phyloP scores from a whole-genome alignment of 1,140 invertebrate species.

The Conopomorpha cramerella region DNA sequence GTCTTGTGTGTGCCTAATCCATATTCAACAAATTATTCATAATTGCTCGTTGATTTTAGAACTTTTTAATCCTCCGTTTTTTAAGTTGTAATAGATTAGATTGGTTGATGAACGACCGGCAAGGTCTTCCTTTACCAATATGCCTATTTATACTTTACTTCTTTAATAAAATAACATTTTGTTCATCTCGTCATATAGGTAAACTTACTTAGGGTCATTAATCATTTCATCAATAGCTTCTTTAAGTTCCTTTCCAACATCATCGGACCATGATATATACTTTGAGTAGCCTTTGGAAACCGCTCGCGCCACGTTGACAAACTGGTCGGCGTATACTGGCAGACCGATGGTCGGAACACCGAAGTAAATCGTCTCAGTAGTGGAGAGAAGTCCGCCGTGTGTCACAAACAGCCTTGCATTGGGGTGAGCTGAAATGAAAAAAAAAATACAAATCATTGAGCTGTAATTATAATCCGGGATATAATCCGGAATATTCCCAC shows the following conservation, averaged over 20 bases:
- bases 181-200: too few relatives aligned
- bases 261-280: constrained; percentile 8
- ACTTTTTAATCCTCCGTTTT: too few relatives aligned
- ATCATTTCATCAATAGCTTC: constrained; percentile 19
- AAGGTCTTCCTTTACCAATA: too few relatives aligned
- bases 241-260: constrained; percentile 10
- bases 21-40: too few relatives aligned
- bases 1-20: too few relatives aligned
- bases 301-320: constrained; percentile 24
- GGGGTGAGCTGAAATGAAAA: constrained; percentile 63
- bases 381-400: constrained; percentile 67
- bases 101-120: too few relatives aligned
- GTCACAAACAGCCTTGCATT: constrained; percentile 67
- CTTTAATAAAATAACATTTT: too few relatives aligned
- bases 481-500: too few relatives aligned
- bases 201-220: constrained; percentile 19
- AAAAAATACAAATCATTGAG: too few relatives aligned
- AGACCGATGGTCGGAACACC: constrained; percentile 67
- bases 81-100: too few relatives aligned
- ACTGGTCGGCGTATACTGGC: constrained; percentile 67
- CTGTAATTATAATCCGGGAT: not conserved
- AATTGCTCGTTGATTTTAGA: too few relatives aligned
- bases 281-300: constrained; percentile 5
- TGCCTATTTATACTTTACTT: too few relatives aligned
- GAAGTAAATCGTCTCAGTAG: constrained; percentile 65